These are phyloP conservation scores for Siniperca chuatsi DNA, from an alignment of 2,113 vertebrate genomes.

Conservation along the genomic window DNA sequence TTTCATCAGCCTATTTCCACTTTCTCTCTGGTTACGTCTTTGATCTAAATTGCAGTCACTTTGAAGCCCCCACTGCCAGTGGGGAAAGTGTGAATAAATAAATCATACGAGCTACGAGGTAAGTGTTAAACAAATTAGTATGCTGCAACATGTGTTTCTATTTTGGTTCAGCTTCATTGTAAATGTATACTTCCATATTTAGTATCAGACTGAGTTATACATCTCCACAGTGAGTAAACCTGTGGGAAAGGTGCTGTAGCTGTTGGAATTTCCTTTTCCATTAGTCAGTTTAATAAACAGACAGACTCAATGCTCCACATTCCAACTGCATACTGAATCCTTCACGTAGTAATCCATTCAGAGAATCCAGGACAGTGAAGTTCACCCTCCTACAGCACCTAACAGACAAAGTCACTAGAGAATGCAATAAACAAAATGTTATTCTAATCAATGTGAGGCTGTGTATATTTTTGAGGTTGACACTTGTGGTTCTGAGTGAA, in stretches of 20 bases:
- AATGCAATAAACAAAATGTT: neutral
- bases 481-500: neutral
- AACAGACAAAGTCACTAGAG: neutral
- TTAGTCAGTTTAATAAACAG: slow-evolving; percentile 60
- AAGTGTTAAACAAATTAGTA: slow-evolving; percentile 49
- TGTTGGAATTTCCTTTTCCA: slow-evolving; percentile 50
- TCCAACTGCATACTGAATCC: slow-evolving; percentile 21
- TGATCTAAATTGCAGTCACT: slow-evolving; percentile 55
- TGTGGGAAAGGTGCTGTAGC: slow-evolving; percentile 38
- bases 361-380: slow-evolving; percentile 4
- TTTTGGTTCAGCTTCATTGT: slow-evolving; percentile 53
- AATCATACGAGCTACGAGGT: slow-evolving; percentile 42
- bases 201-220: slow-evolving; percentile 13
- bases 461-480: neutral
- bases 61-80: slow-evolving; percentile 36
- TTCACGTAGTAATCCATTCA: slow-evolving; percentile 27
- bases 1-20: slow-evolving; percentile 47
- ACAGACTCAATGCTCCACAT: slow-evolving; percentile 28
- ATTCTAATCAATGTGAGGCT: neutral
- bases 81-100: slow-evolving; percentile 52
- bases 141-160: slow-evolving; percentile 41
- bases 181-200: slow-evolving; percentile 53
- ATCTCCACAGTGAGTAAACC: slow-evolving; percentile 4
- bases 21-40: slow-evolving; percentile 29
- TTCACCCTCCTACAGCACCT: neutral